Evolutionary conservation across 2,797 vertebrate species (phyloP).

Genomic region (Dendrocincla tyrannina): DNA sequence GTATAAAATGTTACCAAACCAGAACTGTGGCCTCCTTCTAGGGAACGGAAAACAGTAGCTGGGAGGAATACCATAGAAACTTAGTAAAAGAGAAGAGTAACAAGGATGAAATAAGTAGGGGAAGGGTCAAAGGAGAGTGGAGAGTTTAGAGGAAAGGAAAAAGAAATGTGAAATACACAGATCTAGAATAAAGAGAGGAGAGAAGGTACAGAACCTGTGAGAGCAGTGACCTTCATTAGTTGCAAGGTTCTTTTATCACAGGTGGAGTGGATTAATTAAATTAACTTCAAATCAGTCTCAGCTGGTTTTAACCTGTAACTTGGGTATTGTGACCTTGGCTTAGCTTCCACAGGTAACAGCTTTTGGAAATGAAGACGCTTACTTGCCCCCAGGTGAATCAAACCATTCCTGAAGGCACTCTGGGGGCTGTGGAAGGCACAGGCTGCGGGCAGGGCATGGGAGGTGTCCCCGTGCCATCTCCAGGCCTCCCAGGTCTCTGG

Average conservation of each 20-base stretch:
- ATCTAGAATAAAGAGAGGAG: not conserved
- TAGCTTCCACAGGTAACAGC: not conserved
- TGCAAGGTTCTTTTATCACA: not conserved
- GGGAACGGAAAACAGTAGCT: not conserved
- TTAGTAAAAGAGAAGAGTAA: not conserved
- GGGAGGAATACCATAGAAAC: not conserved
- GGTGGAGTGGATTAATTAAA: not conserved
- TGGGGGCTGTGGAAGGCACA: not conserved
- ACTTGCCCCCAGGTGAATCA: too few relatives aligned
- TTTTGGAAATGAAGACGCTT: not conserved
- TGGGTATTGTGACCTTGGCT: not conserved
- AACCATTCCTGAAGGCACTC: accelerated
- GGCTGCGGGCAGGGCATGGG: not conserved
- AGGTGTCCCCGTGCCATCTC: not conserved
- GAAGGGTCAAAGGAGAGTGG: not conserved
- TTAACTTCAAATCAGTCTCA: not conserved
- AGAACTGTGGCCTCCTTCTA: not conserved
- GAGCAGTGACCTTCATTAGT: not conserved
- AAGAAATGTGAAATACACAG: not conserved
- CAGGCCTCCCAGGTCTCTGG: not conserved
- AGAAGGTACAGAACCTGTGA: not conserved
- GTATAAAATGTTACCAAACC: not conserved
- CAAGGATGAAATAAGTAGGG: not conserved
- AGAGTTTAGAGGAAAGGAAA: not conserved
- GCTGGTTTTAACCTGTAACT: not conserved